Evolutionary conservation across 2,113 vertebrate genomes (phyloP).

Genomic region (Bos indicus): DNA sequence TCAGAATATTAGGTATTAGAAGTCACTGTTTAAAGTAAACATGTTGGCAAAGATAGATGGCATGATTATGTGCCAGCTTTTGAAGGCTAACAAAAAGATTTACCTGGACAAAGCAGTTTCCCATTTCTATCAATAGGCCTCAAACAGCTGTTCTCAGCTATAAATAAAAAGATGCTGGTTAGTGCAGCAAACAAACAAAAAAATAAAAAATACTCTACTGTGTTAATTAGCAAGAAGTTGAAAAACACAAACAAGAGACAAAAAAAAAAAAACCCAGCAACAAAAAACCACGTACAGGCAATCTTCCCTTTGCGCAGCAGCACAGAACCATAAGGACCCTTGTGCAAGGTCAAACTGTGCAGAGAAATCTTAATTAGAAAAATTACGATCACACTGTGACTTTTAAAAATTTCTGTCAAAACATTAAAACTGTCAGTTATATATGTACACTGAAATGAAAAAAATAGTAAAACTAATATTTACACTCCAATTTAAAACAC

Average conservation of each 20-base stretch:
- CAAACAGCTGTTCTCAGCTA: constrained; percentile 88
- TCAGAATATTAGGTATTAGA: background rate
- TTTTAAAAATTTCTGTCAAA: background rate
- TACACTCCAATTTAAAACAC: background rate
- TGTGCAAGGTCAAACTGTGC: background rate
- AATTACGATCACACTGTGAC: background rate
- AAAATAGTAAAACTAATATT: background rate
- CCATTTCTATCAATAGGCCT: constrained; percentile 87
- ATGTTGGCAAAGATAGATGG: background rate
- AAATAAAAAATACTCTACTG: background rate
- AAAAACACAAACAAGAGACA: background rate
- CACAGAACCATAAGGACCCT: fast-evolving
- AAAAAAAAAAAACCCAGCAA: background rate
- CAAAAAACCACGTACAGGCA: background rate
- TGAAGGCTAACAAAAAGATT: background rate
- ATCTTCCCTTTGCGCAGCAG: background rate
- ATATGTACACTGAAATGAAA: background rate
- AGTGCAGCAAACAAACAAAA: background rate
- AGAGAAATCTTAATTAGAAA: background rate
- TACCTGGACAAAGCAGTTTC: constrained; percentile 95
- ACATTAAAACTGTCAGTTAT: background rate
- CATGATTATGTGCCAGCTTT: background rate
- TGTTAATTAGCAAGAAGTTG: background rate
- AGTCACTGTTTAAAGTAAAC: background rate
- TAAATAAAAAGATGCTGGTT: constrained; percentile 43